Evolutionary conservation across 2,888 invertebrate species (phyloP).

Genomic region (Patella depressa): DNA sequence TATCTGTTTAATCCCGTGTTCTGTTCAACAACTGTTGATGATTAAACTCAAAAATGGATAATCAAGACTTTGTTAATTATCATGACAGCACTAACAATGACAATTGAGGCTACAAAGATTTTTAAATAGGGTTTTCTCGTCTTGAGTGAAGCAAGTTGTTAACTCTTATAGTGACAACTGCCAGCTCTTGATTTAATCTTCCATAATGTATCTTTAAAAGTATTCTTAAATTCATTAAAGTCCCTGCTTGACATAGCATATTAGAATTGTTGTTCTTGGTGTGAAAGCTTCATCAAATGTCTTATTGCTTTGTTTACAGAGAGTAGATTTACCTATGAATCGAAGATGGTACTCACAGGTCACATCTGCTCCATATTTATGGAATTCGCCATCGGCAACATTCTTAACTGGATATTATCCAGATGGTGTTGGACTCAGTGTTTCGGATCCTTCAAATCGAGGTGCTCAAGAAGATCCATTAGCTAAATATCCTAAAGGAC

Average conservation of each 20-base stretch:
- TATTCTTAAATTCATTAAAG: not conserved
- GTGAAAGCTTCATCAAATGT: not conserved
- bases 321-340: constrained; percentile 55
- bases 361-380: constrained; percentile 59
- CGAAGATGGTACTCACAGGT: constrained; percentile 60
- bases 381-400: constrained; percentile 68
- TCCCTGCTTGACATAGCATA: not conserved
- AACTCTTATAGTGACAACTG: too few species aligned
- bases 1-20: too few species aligned
- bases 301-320: constrained; percentile 44
- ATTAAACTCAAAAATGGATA: too few species aligned
- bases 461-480: constrained; percentile 29
- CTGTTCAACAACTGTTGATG: too few species aligned
- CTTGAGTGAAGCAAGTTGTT: too few species aligned
- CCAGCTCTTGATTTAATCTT: too few species aligned
- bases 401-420: constrained; percentile 67
- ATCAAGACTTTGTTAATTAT: too few species aligned
- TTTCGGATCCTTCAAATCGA: constrained; percentile 51
- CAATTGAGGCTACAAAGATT: too few species aligned
- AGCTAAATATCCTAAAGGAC: constrained; percentile 24
- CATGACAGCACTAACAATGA: too few species aligned
- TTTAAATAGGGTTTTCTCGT: too few species aligned
- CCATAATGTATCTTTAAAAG: too few species aligned
- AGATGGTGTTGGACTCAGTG: constrained; percentile 71
- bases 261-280: not conserved